Evolutionary conservation across 35 echinoderm and acorn worm genomes (phyloP).

Genomic region (Ophioderma brevispina): DNA sequence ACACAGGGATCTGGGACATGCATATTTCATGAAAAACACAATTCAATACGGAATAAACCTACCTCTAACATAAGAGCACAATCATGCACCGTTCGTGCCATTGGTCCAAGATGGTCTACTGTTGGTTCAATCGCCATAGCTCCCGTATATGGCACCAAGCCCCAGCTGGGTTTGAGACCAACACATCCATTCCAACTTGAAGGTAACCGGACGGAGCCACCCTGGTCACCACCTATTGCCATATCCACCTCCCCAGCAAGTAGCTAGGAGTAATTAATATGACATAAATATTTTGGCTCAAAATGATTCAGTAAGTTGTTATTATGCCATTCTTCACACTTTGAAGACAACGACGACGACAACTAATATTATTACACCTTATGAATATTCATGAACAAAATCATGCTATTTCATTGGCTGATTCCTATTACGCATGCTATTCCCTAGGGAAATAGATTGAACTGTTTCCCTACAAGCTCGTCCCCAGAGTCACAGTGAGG

Average conservation of each 20-base stretch:
- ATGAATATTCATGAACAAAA: no score
- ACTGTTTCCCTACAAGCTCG: no score
- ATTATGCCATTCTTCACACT: no score
- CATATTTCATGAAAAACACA: neutral
- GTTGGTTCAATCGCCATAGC: slow-evolving; percentile 46
- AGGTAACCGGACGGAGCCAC: slow-evolving; percentile 71
- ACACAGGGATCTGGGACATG: no score
- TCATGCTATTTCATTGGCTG: no score
- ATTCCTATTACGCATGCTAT: no score
- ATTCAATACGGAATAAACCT: slow-evolving; percentile 18
- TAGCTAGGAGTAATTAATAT: neutral
- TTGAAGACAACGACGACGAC: no score
- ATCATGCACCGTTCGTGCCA: slow-evolving; percentile 60
- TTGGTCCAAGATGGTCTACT: slow-evolving; percentile 69
- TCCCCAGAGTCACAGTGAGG: no score
- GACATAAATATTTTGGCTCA: neutral
- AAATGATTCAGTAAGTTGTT: no score
- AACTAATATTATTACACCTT: no score
- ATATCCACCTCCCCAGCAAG: slow-evolving; percentile 61
- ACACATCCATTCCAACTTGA: slow-evolving; percentile 79
- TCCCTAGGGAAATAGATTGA: no score
- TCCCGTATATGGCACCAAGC: slow-evolving; percentile 79
- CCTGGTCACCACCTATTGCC: slow-evolving; percentile 80
- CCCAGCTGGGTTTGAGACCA: slow-evolving; percentile 67
- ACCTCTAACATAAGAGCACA: slow-evolving; percentile 75